A percentile compares a stretch with the other conserved stretches of the same genome.
Conservation (phyloP, 2,888 invertebrate genomes). For the Eupeodes luniger region DNA sequence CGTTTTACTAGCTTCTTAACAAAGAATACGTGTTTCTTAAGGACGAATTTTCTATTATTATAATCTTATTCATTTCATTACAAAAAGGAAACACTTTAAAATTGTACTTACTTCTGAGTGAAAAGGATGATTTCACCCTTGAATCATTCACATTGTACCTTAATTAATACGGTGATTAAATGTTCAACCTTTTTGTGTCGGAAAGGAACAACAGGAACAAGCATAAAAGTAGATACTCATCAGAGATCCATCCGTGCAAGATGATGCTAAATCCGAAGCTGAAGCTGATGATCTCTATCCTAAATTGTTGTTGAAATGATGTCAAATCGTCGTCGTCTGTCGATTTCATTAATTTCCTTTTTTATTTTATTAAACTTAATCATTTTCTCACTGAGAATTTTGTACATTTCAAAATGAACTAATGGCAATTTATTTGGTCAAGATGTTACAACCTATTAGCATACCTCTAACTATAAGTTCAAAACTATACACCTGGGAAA, state of each 20-base stretch:
- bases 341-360: not conserved
- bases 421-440: constrained; percentile 62
- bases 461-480: no score
- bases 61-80: not conserved
- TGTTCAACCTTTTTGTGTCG: constrained; percentile 41
- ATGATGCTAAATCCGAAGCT: not conserved
- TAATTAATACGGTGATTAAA: constrained; percentile 59
- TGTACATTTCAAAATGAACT: constrained; percentile 70
- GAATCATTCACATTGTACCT: constrained; percentile 52
- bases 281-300: not conserved
- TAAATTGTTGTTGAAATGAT: not conserved
- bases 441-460: not conserved
- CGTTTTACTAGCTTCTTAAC: constrained; percentile 20
- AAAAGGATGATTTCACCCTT: constrained; percentile 7
- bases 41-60: not conserved
- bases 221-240: constrained; percentile 17
- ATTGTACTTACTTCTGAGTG: not conserved
- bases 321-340: not conserved
- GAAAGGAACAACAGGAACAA: constrained; percentile 16
- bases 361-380: constrained; percentile 32
- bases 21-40: not conserved
- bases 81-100: not conserved
- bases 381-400: constrained; percentile 45
- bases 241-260: constrained; percentile 27
- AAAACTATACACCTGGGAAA: no score